These are phyloP conservation scores for Catagonus wagneri DNA, from an alignment of 2,113 vertebrate genomes.

Conservation along the genomic window DNA sequence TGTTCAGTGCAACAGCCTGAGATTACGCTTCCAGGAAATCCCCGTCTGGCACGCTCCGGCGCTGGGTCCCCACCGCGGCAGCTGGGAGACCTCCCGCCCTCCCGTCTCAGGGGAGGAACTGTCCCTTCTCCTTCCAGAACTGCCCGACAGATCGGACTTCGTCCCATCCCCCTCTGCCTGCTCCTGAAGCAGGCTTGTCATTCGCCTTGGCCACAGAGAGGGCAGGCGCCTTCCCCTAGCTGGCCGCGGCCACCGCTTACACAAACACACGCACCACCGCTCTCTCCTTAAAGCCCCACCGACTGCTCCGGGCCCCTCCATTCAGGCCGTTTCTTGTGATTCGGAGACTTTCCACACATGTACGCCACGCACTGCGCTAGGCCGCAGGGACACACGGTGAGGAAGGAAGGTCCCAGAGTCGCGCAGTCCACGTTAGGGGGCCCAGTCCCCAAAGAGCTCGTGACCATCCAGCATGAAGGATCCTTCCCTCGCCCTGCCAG, in stretches of 20 bases:
- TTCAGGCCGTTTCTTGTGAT: background rate
- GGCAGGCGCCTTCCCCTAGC: background rate
- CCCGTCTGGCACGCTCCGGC: constrained; percentile 40
- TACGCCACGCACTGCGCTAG: background rate
- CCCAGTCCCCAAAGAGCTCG: background rate
- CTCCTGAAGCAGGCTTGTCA: background rate
- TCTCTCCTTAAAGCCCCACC: background rate
- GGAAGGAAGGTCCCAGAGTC: background rate
- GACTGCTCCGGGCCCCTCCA: background rate
- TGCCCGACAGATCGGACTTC: background rate
- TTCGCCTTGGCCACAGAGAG: too few species aligned
- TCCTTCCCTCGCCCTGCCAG: too few species aligned
- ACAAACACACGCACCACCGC: background rate
- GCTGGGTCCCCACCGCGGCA: constrained; percentile 39
- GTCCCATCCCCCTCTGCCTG: background rate
- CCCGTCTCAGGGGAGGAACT: constrained; percentile 61
- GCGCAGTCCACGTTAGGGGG: background rate
- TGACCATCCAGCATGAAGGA: background rate
- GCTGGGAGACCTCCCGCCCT: constrained; percentile 66
- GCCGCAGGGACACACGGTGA: background rate
- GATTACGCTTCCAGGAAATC: constrained; percentile 32
- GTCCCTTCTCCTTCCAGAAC: constrained; percentile 46
- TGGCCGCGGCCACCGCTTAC: background rate
- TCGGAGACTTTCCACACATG: background rate
- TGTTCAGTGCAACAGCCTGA: background rate